Evolutionary conservation across 2,888 invertebrate genomes (phyloP).

Genomic region (Bimastos eiseni): DNA sequence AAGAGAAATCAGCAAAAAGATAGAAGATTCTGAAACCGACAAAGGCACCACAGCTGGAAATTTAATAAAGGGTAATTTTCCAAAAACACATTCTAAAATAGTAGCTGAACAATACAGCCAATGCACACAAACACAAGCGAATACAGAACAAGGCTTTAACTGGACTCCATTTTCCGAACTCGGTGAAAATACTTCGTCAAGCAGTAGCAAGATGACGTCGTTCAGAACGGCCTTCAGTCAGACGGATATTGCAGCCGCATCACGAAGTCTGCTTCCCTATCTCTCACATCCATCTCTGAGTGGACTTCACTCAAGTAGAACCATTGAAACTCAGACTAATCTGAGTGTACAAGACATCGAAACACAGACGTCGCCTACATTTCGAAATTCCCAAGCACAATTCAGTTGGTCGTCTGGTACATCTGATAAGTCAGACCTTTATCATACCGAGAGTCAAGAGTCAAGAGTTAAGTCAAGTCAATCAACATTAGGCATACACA

Average conservation of each 20-base stretch:
- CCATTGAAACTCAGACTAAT: slow-evolving; percentile 42
- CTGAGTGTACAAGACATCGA: slow-evolving; percentile 40
- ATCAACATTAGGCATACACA: not conserved
- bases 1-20: not conserved
- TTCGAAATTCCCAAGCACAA: not conserved
- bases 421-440: not conserved
- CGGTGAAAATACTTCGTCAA: not conserved
- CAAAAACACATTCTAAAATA: not conserved
- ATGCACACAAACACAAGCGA: not conserved
- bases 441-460: not conserved
- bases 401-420: not conserved
- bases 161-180: not conserved
- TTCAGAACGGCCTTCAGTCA: not conserved
- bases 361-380: slow-evolving; percentile 37
- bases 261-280: not conserved
- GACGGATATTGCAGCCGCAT: not conserved
- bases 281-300: not conserved
- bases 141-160: not conserved
- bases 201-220: not conserved
- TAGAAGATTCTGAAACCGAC: not conserved
- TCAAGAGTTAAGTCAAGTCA: not conserved
- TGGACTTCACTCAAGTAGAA: slow-evolving; percentile 18
- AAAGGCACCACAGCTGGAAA: not conserved
- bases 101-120: not conserved
- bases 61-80: not conserved